Percentiles rank a stretch among this genome's conserved stretches.
Conservation (phyloP, 1,140 invertebrate species). For the Macrostomum lignano region DNA sequence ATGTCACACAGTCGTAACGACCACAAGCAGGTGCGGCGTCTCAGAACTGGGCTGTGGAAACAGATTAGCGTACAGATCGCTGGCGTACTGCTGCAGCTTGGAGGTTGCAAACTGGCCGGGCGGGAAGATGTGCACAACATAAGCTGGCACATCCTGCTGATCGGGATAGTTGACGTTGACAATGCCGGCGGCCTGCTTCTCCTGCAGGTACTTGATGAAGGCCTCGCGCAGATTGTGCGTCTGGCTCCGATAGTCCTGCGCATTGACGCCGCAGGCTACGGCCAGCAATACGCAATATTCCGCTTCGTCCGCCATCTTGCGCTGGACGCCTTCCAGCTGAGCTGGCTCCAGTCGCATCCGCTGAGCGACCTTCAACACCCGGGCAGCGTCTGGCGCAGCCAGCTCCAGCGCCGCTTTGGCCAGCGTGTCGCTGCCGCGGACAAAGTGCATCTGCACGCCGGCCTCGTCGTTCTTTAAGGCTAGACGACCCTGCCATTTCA, state of each 20-base stretch:
- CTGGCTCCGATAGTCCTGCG: conserved; percentile 59
- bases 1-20: too few species aligned
- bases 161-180: too few species aligned
- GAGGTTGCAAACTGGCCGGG: too few species aligned
- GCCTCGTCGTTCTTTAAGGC: conserved; percentile 72
- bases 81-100: too few species aligned
- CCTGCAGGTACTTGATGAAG: conserved; percentile 68
- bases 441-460: conserved; percentile 82
- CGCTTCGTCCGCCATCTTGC: conserved; percentile 39
- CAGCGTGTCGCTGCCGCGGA: conserved; percentile 44
- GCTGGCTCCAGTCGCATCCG: conserved; percentile 65
- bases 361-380: conserved; percentile 56
- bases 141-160: too few species aligned
- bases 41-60: too few species aligned
- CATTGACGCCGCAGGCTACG: conserved; percentile 58
- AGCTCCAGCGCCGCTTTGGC: conserved; percentile 5
- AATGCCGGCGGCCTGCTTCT: conserved; percentile 74
- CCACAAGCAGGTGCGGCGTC: too few species aligned
- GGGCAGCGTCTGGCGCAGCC: too few species aligned
- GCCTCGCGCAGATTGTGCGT: conserved; percentile 53
- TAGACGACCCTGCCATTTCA: conserved; percentile 71
- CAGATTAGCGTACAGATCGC: too few species aligned
- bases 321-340: conserved; percentile 52
- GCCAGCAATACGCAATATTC: conserved; percentile 73
- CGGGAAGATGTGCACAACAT: too few species aligned